Evolutionary conservation across 2,888 invertebrate species (phyloP).

Genomic region (Orchestes rusci): DNA sequence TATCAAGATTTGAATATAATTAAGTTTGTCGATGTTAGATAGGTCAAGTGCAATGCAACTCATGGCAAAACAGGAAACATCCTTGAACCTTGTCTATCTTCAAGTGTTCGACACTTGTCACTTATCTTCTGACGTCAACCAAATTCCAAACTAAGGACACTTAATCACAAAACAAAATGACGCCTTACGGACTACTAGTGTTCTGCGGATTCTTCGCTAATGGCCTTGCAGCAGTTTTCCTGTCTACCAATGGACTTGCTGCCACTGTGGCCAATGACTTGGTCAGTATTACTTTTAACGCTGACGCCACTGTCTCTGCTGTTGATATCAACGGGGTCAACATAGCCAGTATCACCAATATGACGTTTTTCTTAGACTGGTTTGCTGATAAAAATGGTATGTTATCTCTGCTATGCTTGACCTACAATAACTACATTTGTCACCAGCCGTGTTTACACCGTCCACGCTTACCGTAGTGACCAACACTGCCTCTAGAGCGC

Average conservation of each 20-base stretch:
- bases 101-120: too few relatives aligned
- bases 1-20: too few relatives aligned
- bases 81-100: too few relatives aligned
- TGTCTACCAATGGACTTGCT: conserved; percentile 6
- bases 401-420: neutral
- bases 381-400: conserved; percentile 1
- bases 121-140: too few relatives aligned
- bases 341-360: conserved; percentile 8
- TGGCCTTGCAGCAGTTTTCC: conserved; percentile 4
- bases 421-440: too few relatives aligned
- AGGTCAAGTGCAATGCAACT: too few relatives aligned
- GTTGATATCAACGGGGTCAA: conserved; percentile 9
- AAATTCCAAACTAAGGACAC: too few relatives aligned
- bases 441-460: conserved; percentile 10
- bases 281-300: conserved; percentile 6
- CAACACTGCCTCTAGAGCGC: conserved; percentile 9
- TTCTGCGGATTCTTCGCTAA: neutral
- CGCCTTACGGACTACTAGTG: too few relatives aligned
- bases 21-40: too few relatives aligned
- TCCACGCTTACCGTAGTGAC: conserved; percentile 6
- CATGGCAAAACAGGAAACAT: too few relatives aligned
- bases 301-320: conserved; percentile 12
- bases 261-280: conserved; percentile 7
- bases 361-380: conserved; percentile 15
- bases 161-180: too few relatives aligned